Conservation (phyloP, 1,140 invertebrate species). For the Agrypnia vestita region DNA sequence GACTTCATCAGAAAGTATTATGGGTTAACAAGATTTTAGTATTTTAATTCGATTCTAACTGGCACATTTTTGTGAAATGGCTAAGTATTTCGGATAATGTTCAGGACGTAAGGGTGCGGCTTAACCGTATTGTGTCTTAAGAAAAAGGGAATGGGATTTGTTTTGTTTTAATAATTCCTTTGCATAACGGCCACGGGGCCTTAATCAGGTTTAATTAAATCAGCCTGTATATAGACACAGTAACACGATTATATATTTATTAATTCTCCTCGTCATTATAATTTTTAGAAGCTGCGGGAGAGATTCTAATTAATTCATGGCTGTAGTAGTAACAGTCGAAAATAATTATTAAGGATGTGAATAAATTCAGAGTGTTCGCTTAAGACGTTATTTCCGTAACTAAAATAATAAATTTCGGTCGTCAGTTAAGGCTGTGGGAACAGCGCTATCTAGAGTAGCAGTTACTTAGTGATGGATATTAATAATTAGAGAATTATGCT, state of each 20-base stretch:
- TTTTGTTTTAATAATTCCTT: conserved; percentile 40
- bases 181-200: conserved; percentile 32
- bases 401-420: no score
- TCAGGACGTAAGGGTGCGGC: background rate
- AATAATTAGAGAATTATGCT: no score
- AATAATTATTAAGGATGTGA: no score
- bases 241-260: conserved; percentile 28
- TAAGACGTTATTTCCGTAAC: no score
- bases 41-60: no score
- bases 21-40: no score
- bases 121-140: conserved; percentile 25
- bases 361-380: no score
- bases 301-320: conserved; percentile 27
- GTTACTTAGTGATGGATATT: no score
- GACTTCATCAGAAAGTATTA: no score
- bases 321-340: background rate
- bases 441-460: no score
- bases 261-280: conserved; percentile 24
- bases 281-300: background rate
- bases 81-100: background rate
- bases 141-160: conserved; percentile 24
- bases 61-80: no score
- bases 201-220: conserved; percentile 41
- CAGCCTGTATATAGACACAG: conserved; percentile 18
- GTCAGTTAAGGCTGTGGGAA: no score